Evolutionary conservation across 1,140 invertebrate species (phyloP), one percentile per base, ranked within the genome.

Genomic region (Akabosia matsudoensis): DNA sequence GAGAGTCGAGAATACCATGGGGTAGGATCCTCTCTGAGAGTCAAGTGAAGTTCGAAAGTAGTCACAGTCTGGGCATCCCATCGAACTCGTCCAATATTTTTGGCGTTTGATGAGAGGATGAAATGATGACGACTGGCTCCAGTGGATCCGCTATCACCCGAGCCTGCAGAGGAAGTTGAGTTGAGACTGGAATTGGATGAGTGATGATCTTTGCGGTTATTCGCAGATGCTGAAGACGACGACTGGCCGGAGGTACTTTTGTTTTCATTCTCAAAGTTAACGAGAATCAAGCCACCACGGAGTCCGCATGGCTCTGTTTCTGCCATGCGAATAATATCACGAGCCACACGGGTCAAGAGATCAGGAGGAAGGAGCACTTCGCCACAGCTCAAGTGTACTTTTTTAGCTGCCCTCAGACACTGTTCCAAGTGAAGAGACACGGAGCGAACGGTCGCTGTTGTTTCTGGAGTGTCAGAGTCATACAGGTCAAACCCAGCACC

Each of bases 291-390:
- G 37, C 77, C 78, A 45, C 79, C 79, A 85, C 88, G 85, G 1
- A 93, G 88, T 74, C 93, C 93, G 83, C 92, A 95, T 24, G 93
- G 93, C 84, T 95, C 93, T 33, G 89, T 89, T 82, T 94, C 92
- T 0, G 93, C 92, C 86, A 92, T 90, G 14, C 88, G 88, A 54
- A 94, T 86, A 28, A 93, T 90, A 83, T 93, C 91, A 76, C 89
- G 86, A 18, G 92, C 89, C 74, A 94, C 91, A 81, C 91, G 86
- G 34, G 89, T 88, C 34, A 93, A 87, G 52, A 95, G 88, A 84
- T 92, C 91, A 54, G 90, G 89, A 14, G 93, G 93, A 79, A 95
- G 85, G 64, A 93, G 86, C 10, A 94, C 92, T 84, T 34, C 34
- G 24, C 91, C 92, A 81, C 92, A 92, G 70, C 89, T 88, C 76